These are phyloP conservation scores for chimpanzee (Pan troglodytes) DNA, from an alignment of 2,113 vertebrate species.

Conservation along the genomic window DNA sequence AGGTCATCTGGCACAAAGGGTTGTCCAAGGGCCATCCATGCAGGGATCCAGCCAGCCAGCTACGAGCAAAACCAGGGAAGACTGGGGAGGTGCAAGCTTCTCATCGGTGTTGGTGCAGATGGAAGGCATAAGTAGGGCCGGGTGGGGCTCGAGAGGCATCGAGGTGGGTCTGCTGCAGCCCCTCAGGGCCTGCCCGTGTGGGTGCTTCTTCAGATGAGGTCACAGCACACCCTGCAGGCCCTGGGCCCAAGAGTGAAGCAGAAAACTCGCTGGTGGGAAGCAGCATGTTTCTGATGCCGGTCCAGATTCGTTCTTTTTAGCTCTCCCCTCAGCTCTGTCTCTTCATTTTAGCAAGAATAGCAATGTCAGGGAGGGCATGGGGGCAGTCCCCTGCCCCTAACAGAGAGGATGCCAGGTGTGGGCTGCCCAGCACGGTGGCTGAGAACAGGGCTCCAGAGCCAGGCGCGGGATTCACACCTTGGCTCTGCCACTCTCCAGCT, in stretches of 20 bases:
- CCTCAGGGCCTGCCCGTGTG: fast-evolving
- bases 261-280: neutral
- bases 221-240: neutral
- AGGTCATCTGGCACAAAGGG: neutral
- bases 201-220: neutral
- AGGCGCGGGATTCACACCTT: fast-evolving
- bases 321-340: neutral
- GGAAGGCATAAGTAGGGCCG: neutral
- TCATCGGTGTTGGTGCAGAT: fast-evolving
- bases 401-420: fast-evolving
- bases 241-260: fast-evolving
- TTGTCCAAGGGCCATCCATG: fast-evolving
- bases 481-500: neutral
- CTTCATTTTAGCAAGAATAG: neutral
- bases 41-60: neutral
- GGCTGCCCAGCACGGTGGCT: fast-evolving
- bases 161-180: neutral
- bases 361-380: fast-evolving
- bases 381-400: neutral
- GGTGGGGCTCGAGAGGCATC: fast-evolving
- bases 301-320: neutral
- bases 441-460: fast-evolving
- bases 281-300: neutral
- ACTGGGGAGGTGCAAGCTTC: neutral
- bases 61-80: neutral